Evolutionary conservation across 30 jellyfish, hydroid and myxozoan genomes (phyloP).

Genomic region (Nemopilema nomurai): DNA sequence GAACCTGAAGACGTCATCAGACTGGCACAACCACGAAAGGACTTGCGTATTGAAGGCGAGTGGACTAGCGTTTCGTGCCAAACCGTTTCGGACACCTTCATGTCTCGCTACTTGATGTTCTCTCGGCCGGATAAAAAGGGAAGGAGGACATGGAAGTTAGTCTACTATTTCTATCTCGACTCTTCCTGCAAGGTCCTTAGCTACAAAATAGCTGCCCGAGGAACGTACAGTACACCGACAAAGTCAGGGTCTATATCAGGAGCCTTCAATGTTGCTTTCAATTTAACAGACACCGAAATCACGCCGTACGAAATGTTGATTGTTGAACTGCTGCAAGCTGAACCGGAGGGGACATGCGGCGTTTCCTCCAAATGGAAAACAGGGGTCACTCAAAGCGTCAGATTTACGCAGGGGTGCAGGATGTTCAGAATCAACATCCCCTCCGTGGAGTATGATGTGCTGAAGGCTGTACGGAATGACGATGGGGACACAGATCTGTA

Average conservation of each 20-base stretch:
- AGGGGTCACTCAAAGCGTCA: conserved; percentile 83
- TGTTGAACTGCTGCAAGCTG: conserved; percentile 62
- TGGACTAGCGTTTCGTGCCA: conserved; percentile 75
- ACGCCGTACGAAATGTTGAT: conserved; percentile 75
- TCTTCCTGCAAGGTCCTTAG: conserved; percentile 61
- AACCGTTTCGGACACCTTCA: conserved; percentile 44
- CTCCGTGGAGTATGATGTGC: conserved; percentile 67
- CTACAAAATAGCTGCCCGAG: conserved; percentile 63
- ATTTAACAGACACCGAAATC: conserved; percentile 57
- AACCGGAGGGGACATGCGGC: conserved; percentile 84
- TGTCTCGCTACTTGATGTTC: conserved; percentile 67
- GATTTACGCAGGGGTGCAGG: conserved; percentile 77
- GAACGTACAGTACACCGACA: conserved; percentile 42
- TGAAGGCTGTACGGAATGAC: conserved; percentile 32
- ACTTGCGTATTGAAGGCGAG: conserved; percentile 29
- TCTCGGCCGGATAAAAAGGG: conserved; percentile 22
- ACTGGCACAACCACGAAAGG: conserved; percentile 11
- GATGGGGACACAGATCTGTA: conserved; percentile 52
- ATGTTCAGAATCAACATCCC: conserved; percentile 75
- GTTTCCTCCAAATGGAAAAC: conserved; percentile 74
- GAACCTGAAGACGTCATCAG: conserved; percentile 16
- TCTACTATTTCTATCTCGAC: conserved; percentile 62
- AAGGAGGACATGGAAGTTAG: conserved; percentile 52
- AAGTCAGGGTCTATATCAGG: conserved; percentile 59
- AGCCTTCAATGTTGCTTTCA: conserved; percentile 50